Base-by-base conservation (phyloP, 1,140 invertebrate species). In the Hyles vespertilio region DNA sequence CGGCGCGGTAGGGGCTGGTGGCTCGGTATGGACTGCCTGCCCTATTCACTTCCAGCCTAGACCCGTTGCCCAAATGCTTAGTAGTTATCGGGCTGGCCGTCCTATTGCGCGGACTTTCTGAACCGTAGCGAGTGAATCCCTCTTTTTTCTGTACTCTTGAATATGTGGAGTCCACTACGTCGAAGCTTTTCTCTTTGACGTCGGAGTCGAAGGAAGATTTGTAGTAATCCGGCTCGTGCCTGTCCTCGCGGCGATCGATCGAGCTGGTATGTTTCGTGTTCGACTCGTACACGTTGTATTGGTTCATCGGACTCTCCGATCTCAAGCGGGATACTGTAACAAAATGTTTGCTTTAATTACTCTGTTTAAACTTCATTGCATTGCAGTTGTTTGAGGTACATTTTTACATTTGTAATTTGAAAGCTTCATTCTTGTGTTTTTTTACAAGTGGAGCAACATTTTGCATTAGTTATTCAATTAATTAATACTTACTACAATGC, bases 21-120 rank as follows among this genome's bases (percentile, higher is more conserved):
- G 81, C 81, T 71, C 88, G 70, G 57, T 79, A 87, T 9, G 85
- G 83, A 65, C 87, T 89, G 40, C 67, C 69, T 2, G 86, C 69
- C 54, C 86, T 80, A 65, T 83, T 81, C 34, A 89, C 65, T 54
- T 90, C 89, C 5, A 83, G 68, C 3, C 85, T 58, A 40, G 84
- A 77, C 8, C 85, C 81, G 61, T 88, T 87, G 5, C 85, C 87
- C 40, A 89, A 74, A 72, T 89, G 81, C 65, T 89, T 89, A 9
- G 79, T 87, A 44, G 87, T 89, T 61, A 90, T 89, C 5, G 89
- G 89, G 76, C 89, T 90, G 0, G 87, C 84, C 3, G 87, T 89
- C 43, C 79, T 72, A 61, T 89, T 87, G 48, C 83, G 72, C 3
- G 89, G 79, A 66, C 80, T 89, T 50, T 89, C 89, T 2, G 89